Percentiles rank a stretch among this genome's conserved stretches.
These are phyloP conservation scores for Drosophila borealis DNA, from an alignment of 2,888 invertebrate species.

Conservation along the genomic window DNA sequence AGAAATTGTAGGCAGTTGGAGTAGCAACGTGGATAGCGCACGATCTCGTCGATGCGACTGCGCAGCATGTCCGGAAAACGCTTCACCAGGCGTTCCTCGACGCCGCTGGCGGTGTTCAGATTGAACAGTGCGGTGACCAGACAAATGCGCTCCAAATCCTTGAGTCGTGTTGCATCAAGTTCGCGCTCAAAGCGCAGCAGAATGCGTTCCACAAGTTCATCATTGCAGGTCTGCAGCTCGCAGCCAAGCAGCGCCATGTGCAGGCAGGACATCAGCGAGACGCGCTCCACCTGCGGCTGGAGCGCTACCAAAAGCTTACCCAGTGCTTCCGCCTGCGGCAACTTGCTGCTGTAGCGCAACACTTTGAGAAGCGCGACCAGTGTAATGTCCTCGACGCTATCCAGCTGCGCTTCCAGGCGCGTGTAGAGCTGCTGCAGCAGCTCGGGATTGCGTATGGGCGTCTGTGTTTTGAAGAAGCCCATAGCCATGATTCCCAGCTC, in stretches of 20 bases:
- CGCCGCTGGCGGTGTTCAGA: conserved; percentile 86
- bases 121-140: conserved; percentile 88
- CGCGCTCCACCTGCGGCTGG: conserved; percentile 86
- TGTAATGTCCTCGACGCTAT: conserved; percentile 88
- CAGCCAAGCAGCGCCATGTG: conserved; percentile 89
- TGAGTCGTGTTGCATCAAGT: conserved; percentile 87
- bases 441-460: conserved; percentile 86
- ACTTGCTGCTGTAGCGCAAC: conserved; percentile 87
- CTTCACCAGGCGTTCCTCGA: conserved; percentile 85
- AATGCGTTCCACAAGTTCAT: conserved; percentile 85
- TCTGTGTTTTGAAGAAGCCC: conserved; percentile 92
- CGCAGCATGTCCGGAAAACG: conserved; percentile 86
- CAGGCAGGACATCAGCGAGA: conserved; percentile 88
- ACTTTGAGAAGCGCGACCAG: conserved; percentile 87
- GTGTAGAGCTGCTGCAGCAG: conserved; percentile 86
- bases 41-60: conserved; percentile 86
- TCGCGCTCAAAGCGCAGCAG: conserved; percentile 86
- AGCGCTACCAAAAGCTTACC: conserved; percentile 86
- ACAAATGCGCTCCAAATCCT: conserved; percentile 91
- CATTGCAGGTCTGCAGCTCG: conserved; percentile 85
- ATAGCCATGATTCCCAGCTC: conserved; percentile 90
- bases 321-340: conserved; percentile 85
- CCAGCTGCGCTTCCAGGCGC: conserved; percentile 86
- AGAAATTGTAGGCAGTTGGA: conserved; percentile 88
- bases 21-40: conserved; percentile 87